Evolutionary conservation across 2,888 invertebrate species (phyloP), one percentile per base, ranked within the genome.

Genomic region (Noctua janthe): DNA sequence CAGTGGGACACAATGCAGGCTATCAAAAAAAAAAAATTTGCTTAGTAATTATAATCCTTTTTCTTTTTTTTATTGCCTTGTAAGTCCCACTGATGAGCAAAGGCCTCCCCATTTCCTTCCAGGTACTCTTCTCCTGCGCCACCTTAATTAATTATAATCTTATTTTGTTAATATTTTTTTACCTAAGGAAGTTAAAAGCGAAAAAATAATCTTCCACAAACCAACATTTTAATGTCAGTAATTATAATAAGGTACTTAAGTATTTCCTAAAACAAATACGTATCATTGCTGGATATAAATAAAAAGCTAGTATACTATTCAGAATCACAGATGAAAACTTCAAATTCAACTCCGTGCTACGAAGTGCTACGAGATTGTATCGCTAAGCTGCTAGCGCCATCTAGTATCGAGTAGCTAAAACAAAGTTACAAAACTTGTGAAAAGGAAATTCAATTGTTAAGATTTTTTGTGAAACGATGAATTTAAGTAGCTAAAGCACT

Each of bases 361-460:
- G 71, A 81, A 78, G 69, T 82, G 84, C 62, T 64, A 49, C 59
- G 67, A 49, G 39, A 67, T 66, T 66, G 7, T 3, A 43, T 5
- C 2, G n/a, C 17, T 10, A 2, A 35, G 69, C 89, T 71, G 54
- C 86, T 91, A 92, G 87, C 94, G 96, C 94, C 96, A 96, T 95
- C 96, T 96, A 67, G 91, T 87, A 89, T 76, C 89, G 96, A 95
- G 95, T 96, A 96, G 96, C 94, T 11, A 76, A 69, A 87, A 56
- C 75, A 83, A 72, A 74, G 54, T 70, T 51, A 5, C 2, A 6
- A 43, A 69, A 78, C 64, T 74, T 69, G 43, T 13, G 6, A 35
- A 7, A 23, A 35, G 13, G 47, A 20, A 3, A 11, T 5, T 43
- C 51, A 56, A 51, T 8, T 15, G 5, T 17, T 23, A 35, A 8